Conservation (phyloP, 2,113 vertebrate genomes). For the Cebidichthys violaceus region DNA sequence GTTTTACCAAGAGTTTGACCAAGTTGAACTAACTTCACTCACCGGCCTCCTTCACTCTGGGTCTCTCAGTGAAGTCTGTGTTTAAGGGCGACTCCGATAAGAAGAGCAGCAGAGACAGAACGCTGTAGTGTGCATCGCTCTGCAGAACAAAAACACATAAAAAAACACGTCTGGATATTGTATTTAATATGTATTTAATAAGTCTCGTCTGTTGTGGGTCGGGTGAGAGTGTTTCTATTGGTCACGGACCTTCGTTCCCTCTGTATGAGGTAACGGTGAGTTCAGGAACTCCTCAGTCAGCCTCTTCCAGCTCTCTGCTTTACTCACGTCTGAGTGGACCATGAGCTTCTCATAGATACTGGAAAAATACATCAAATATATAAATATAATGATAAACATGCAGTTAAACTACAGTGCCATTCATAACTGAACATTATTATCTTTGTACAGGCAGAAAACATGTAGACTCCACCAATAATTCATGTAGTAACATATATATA, state of each 20-base stretch:
- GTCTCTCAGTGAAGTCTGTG: slow-evolving; percentile 89
- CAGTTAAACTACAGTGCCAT: no score
- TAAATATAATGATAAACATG: no score
- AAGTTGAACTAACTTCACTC: slow-evolving; percentile 1
- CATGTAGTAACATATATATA: no score
- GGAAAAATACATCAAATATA: background rate
- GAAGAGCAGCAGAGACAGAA: slow-evolving; percentile 90
- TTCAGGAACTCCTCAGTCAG: slow-evolving; percentile 93
- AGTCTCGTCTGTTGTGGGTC: background rate
- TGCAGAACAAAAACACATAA: slow-evolving; percentile 48
- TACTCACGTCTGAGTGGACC: slow-evolving; percentile 94
- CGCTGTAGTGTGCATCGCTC: slow-evolving; percentile 88
- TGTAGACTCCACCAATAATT: no score
- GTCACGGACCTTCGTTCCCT: slow-evolving; percentile 85
- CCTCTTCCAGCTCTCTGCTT: slow-evolving; percentile 94
- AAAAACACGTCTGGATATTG: background rate
- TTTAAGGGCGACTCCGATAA: slow-evolving; percentile 95
- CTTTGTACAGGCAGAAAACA: no score
- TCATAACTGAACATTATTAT: no score
- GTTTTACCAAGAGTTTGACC: background rate
- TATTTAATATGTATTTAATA: background rate
- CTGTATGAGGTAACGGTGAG: slow-evolving; percentile 86
- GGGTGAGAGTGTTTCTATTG: background rate
- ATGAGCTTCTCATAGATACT: slow-evolving; percentile 96
- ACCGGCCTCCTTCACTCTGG: slow-evolving; percentile 85